Evolutionary conservation across 2,888 invertebrate genomes (phyloP).

Genomic region (Netelia inedita): DNA sequence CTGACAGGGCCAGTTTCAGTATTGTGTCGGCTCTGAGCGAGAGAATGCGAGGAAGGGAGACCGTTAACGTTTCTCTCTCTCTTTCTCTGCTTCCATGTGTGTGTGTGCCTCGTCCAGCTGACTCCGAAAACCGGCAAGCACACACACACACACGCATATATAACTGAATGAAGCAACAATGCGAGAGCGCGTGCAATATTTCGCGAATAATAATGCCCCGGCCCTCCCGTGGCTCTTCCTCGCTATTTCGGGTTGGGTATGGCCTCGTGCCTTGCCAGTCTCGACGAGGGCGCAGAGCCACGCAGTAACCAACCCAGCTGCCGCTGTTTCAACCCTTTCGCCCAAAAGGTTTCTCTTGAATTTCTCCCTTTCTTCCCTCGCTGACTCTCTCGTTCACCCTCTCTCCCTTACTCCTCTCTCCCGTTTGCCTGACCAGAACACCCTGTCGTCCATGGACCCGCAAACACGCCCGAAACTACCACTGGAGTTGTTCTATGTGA

Average conservation of each 20-base stretch:
- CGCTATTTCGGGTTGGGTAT: slow-evolving; percentile 41
- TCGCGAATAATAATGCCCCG: slow-evolving; percentile 49
- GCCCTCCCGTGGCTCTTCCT: slow-evolving; percentile 51
- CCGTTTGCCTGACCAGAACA: slow-evolving; percentile 34
- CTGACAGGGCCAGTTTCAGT: slow-evolving; percentile 66
- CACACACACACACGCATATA: slow-evolving; percentile 34
- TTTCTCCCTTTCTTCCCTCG: slow-evolving; percentile 27
- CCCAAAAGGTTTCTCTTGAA: slow-evolving; percentile 46
- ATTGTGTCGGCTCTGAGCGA: slow-evolving; percentile 70
- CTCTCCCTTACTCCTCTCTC: slow-evolving; percentile 25
- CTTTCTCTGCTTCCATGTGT: not conserved
- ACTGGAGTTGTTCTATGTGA: not conserved
- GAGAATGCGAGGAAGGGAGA: slow-evolving; percentile 35
- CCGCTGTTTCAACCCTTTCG: slow-evolving; percentile 61
- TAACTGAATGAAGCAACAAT: slow-evolving; percentile 50
- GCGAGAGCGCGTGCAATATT: slow-evolving; percentile 57
- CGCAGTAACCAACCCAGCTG: slow-evolving; percentile 21
- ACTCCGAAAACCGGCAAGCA: slow-evolving; percentile 17
- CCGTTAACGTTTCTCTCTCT: not conserved
- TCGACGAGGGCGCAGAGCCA: slow-evolving; percentile 16
- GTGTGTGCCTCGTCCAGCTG: slow-evolving; percentile 31
- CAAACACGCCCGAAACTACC: slow-evolving; percentile 56
- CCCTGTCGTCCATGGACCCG: slow-evolving; percentile 46
- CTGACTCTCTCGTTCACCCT: slow-evolving; percentile 22
- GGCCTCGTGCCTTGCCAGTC: slow-evolving; percentile 47